phyloP scores from a whole-genome alignment of 2,113 vertebrate genomes.

The Platysternon megacephalum region DNA sequence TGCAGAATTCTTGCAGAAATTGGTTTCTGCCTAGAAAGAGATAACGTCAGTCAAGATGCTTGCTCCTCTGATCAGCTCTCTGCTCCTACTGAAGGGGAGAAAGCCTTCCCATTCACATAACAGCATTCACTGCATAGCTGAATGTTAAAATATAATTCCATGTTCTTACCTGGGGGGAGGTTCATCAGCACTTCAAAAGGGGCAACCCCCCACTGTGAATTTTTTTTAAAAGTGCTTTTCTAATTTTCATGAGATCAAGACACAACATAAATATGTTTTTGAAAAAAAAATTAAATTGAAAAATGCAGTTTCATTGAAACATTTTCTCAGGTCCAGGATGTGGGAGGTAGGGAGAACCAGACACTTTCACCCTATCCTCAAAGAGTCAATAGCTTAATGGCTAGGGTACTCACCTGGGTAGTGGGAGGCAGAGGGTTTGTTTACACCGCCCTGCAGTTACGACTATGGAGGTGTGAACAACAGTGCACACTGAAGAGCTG shows the following conservation, averaged over 20 bases:
- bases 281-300: neutral
- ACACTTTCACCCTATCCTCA: neutral
- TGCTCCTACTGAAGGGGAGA: neutral
- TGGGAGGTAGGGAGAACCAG: neutral
- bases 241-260: neutral
- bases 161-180: neutral
- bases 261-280: neutral
- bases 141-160: neutral
- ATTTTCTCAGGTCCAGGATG: neutral
- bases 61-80: slow-evolving; percentile 42
- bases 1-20: slow-evolving; percentile 81
- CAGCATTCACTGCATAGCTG: neutral
- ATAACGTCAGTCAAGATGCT: slow-evolving; percentile 76
- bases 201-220: neutral
- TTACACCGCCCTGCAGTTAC: neutral
- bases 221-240: neutral
- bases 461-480: no score
- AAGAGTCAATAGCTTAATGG: no score
- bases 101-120: neutral
- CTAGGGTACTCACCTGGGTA: neutral
- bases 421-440: neutral
- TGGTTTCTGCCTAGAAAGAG: slow-evolving; percentile 82
- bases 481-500: no score
- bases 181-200: neutral
- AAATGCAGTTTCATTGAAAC: neutral